Conservation (phyloP, 2,113 vertebrate species). For the Plecotus auritus region DNA sequence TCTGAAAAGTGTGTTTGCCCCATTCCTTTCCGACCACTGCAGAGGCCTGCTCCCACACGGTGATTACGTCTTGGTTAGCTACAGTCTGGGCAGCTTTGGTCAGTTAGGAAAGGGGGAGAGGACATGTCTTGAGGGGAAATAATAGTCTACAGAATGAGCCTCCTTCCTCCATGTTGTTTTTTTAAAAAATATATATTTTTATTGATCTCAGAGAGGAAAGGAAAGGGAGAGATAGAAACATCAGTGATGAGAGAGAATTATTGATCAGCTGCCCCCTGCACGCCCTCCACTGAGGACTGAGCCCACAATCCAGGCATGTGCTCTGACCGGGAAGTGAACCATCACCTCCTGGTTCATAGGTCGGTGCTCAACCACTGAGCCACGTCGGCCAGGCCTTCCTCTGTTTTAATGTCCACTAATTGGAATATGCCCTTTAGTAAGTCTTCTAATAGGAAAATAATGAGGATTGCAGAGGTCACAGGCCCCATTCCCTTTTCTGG, state of each 20-base stretch:
- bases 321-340: too few species aligned
- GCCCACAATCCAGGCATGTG: too few species aligned
- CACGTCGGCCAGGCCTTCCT: neutral
- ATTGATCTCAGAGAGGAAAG: too few species aligned
- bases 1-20: neutral
- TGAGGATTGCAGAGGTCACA: neutral
- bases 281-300: too few species aligned
- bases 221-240: too few species aligned
- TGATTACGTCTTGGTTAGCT: neutral
- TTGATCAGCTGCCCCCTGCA: too few species aligned
- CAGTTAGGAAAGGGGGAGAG: neutral
- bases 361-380: too few species aligned
- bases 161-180: neutral
- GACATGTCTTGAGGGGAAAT: neutral
- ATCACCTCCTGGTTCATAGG: too few species aligned
- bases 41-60: fast-evolving
- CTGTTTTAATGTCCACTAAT: neutral
- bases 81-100: neutral
- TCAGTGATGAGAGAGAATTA: too few species aligned
- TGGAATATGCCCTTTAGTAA: neutral
- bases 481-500: neutral
- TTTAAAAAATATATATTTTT: too few species aligned
- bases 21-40: fast-evolving
- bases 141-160: neutral
- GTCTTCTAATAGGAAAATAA: neutral